Evolutionary conservation across 2,797 vertebrate genomes (phyloP), one percentile per base, ranked within the genome.

Genomic region (Typhlichthys subterraneus): DNA sequence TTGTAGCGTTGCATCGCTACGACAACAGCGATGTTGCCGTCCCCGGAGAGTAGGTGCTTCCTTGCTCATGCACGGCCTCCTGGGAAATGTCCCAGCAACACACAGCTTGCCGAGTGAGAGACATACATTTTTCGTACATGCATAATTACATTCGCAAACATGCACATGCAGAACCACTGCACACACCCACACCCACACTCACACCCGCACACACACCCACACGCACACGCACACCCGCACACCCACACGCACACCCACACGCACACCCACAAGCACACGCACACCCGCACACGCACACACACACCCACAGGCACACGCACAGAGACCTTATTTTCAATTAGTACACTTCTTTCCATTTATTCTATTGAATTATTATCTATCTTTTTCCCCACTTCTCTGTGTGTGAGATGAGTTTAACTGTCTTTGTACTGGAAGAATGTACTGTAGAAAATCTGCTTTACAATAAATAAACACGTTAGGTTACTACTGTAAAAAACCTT

Each of bases 1-100:
- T 76, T 69, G 72, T 64, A 71, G 85, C 80, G 81, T 90, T 88
- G 86, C 74, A 90, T 90, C 89, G 89, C 77, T 0, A 50, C 57
- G 2, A 68, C 77, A 88, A 88, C 87, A 90, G 69, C 4, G 61
- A 68, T 79, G 83, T 79, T 82, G 77, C 71, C 29, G 23, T 87
- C 89, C 81, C 85, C 0, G 33, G 84, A 74, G 85, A 82, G 17
- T 60, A 47, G 56, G 71, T 59, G 75, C 86, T 88, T 64, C 77
- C 82, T 71, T 53, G 76, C 73, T 86, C 85, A 83, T 75, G 85
- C 85, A 70, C 66, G 70, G 84, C 82, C 89, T 85, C 79, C 63
- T 88, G 87, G 84, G 88, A 88, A 83, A 90, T 76, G 68, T 59
- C 33, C 66, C 73, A 68, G 74, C 47, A 57, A 62, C 50, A 58